Percentiles rank a stretch among this genome's conserved stretches.
Conservation (phyloP, 1,140 invertebrate species). For the Rhyacophila brunnea region DNA sequence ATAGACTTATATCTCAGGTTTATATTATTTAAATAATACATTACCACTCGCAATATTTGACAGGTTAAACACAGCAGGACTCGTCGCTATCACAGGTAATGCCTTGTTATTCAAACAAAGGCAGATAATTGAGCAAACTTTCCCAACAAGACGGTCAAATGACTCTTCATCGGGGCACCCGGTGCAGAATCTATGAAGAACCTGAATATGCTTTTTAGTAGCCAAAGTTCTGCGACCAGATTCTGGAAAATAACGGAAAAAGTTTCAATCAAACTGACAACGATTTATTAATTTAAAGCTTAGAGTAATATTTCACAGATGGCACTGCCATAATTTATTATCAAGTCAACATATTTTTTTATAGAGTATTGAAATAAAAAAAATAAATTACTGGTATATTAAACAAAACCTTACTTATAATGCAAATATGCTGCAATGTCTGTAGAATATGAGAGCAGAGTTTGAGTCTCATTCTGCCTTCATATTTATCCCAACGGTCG, state of each 20-base stretch:
- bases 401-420: constrained; percentile 56
- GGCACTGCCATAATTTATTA: no score
- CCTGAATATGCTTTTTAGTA: constrained; percentile 59
- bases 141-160: constrained; percentile 61
- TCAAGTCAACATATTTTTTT: no score
- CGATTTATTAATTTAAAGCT: constrained; percentile 2
- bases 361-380: no score
- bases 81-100: constrained; percentile 58
- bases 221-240: constrained; percentile 60
- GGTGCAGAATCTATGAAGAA: constrained; percentile 62
- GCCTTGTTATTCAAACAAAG: constrained; percentile 63
- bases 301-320: constrained; percentile 6
- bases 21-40: no score
- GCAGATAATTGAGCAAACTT: constrained; percentile 64
- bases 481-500: constrained; percentile 65
- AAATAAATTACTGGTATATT: not conserved
- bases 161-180: constrained; percentile 65
- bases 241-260: constrained; percentile 46
- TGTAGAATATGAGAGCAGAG: constrained; percentile 61
- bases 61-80: constrained; percentile 54
- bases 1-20: no score
- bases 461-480: constrained; percentile 62
- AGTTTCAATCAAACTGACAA: constrained; percentile 16
- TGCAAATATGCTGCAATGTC: constrained; percentile 61
- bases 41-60: constrained; percentile 49